These are phyloP conservation scores for Porites australiensis DNA, from an alignment of 64 coral and sea anemone genomes.

Conservation along the genomic window DNA sequence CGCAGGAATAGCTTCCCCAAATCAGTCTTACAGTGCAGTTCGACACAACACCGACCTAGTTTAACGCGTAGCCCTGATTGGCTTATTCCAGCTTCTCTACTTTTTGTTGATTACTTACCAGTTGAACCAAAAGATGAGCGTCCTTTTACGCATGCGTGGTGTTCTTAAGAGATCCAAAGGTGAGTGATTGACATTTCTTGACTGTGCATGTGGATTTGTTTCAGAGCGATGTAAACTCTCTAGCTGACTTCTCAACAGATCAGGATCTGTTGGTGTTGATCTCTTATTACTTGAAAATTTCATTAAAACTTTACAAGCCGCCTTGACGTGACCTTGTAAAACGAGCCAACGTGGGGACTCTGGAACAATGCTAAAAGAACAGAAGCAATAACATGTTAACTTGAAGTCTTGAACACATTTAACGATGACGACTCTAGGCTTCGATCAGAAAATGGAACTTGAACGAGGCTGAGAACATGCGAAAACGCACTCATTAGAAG, in stretches of 20 bases:
- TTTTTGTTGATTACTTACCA: slow-evolving; percentile 12
- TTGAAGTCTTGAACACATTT: neutral
- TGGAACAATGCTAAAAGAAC: slow-evolving; percentile 10
- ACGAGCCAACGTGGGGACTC: slow-evolving; percentile 64
- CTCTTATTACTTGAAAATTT: neutral
- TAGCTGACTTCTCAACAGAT: neutral
- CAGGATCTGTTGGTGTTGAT: neutral
- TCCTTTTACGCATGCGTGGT: slow-evolving; percentile 52
- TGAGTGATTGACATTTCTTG: neutral
- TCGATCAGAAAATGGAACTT: too few species aligned
- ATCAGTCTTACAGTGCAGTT: too few species aligned
- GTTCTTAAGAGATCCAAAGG: slow-evolving; percentile 55
- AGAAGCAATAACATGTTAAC: neutral
- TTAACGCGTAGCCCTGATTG: too few species aligned
- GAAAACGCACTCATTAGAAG: too few species aligned
- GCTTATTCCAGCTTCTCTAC: too few species aligned
- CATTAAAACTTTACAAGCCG: slow-evolving; percentile 14
- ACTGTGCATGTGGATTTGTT: neutral
- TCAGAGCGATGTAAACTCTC: neutral
- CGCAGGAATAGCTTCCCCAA: too few species aligned
- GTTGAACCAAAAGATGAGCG: slow-evolving; percentile 41
- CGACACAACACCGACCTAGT: too few species aligned
- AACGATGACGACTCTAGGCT: too few species aligned
- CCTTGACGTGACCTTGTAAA: slow-evolving; percentile 18
- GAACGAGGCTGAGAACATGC: too few species aligned